Evolutionary conservation across 2,797 vertebrate genomes (phyloP).

Genomic region (Lepus oiostolus): DNA sequence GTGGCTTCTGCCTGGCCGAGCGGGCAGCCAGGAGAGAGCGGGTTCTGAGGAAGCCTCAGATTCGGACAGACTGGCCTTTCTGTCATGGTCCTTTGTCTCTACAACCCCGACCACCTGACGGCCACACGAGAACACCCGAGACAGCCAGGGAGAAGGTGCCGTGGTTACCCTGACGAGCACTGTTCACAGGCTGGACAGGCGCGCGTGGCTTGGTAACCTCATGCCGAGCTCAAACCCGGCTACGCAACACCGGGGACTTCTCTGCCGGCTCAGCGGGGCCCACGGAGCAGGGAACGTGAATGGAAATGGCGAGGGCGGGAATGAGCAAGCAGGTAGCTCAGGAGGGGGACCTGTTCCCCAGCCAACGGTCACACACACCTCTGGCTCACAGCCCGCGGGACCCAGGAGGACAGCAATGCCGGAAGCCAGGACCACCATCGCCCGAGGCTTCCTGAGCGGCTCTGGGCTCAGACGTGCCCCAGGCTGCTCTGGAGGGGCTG

Average conservation of each 20-base stretch:
- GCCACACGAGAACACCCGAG: neutral
- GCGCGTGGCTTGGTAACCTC: neutral
- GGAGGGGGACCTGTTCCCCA: neutral
- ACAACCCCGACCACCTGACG: neutral
- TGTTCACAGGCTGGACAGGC: neutral
- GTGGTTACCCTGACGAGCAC: too few relatives aligned
- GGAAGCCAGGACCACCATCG: neutral
- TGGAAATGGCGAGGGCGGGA: neutral
- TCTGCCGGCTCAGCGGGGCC: neutral
- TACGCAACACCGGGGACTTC: neutral
- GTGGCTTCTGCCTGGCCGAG: neutral
- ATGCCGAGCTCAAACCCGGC: neutral
- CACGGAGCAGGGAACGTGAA: neutral
- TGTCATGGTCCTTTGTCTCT: neutral
- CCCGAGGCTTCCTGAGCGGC: neutral
- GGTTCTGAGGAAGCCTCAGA: neutral
- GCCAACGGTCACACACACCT: neutral
- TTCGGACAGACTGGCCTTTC: too few relatives aligned
- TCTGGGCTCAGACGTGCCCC: neutral
- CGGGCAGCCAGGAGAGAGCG: neutral
- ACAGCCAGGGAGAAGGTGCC: neutral
- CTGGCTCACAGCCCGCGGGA: neutral
- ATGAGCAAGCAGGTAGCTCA: neutral
- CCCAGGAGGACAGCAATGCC: neutral
- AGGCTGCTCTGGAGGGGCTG: neutral